Evolutionary conservation across 2,113 vertebrate species (phyloP).

Genomic region (Tautogolabrus adspersus): DNA sequence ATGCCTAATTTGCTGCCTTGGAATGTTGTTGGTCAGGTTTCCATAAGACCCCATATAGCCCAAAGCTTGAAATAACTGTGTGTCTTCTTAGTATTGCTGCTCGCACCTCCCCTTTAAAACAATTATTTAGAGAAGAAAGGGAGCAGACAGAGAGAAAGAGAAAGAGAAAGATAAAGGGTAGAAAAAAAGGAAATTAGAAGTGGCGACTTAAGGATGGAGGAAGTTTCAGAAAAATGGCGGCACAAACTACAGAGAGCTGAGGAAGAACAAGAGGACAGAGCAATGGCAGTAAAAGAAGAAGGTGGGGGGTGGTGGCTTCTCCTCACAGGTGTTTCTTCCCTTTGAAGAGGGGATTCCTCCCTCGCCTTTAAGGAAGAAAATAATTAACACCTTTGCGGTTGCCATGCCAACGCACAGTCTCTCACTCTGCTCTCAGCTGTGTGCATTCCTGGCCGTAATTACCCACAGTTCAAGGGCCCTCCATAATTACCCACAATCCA

Average conservation of each 20-base stretch:
- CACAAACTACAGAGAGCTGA: background rate
- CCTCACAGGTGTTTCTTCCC: constrained; percentile 69
- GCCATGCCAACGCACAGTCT: constrained; percentile 72
- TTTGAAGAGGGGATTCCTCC: constrained; percentile 77
- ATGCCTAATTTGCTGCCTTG: no score
- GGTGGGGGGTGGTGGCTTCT: background rate
- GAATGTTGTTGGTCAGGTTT: no score
- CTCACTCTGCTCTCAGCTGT: constrained; percentile 64
- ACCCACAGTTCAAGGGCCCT: constrained; percentile 71
- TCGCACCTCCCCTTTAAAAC: no score
- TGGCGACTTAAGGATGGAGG: background rate
- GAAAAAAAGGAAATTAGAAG: background rate
- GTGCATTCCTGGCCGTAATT: constrained; percentile 75
- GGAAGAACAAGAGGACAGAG: constrained; percentile 11
- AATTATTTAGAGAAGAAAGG: background rate
- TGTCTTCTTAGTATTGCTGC: no score
- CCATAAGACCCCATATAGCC: no score
- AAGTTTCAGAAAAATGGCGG: constrained; percentile 3
- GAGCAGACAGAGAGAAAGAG: background rate
- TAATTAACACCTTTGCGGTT: constrained; percentile 77
- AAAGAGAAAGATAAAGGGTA: constrained; percentile 5
- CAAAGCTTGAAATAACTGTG: no score
- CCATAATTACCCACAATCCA: constrained; percentile 77
- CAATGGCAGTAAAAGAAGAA: constrained; percentile 16
- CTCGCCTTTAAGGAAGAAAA: constrained; percentile 71